Conservation (phyloP, 1,140 invertebrate species). For the Acromyrmex charruanus region DNA sequence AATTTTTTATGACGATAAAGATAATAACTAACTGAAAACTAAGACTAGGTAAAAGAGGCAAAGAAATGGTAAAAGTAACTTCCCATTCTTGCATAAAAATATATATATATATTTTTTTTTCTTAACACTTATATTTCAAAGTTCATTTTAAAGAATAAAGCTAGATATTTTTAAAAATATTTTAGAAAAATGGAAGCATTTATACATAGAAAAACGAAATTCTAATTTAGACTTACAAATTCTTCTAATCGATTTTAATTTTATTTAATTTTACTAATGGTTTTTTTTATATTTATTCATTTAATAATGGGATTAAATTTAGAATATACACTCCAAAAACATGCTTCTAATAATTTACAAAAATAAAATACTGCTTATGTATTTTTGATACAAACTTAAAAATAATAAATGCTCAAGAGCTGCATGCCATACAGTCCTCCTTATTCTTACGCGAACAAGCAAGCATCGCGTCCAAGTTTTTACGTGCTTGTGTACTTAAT, state of each 20-base stretch:
- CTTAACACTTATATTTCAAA: background rate
- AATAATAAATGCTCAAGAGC: slow-evolving; percentile 85
- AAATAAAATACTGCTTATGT: background rate
- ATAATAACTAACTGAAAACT: too few species aligned
- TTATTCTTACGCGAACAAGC: slow-evolving; percentile 96
- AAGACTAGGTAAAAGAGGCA: too few species aligned
- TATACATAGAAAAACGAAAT: background rate
- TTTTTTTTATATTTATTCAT: background rate
- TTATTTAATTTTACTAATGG: too few species aligned
- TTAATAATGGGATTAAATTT: slow-evolving; percentile 11
- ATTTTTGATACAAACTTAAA: background rate
- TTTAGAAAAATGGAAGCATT: background rate
- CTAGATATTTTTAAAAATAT: background rate
- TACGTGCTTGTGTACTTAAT: slow-evolving; percentile 30
- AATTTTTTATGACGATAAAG: too few species aligned
- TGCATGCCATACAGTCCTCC: slow-evolving; percentile 95
- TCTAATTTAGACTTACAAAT: background rate
- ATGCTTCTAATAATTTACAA: slow-evolving; percentile 32
- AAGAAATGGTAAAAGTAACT: too few species aligned
- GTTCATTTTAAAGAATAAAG: background rate
- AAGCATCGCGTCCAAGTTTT: slow-evolving; percentile 89
- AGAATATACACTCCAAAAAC: background rate
- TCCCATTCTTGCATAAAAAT: too few species aligned
- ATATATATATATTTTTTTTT: background rate
- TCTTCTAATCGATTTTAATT: background rate